Conservation (phyloP, 2,888 invertebrate species). For the Agrochola macilenta region DNA sequence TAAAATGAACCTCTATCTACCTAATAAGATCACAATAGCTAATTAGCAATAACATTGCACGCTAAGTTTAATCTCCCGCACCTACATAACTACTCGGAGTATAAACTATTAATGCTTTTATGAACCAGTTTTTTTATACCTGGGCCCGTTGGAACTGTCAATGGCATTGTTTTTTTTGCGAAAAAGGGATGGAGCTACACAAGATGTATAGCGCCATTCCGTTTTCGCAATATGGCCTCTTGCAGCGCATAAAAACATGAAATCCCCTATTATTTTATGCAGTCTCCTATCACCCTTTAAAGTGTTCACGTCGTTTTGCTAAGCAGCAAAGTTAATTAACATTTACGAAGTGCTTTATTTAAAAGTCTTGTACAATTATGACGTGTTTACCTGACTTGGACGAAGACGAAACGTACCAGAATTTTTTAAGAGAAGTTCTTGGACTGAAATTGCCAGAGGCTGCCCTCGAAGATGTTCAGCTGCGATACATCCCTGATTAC, state of each 20-base stretch:
- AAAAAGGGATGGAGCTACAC: not conserved
- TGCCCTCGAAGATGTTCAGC: not conserved
- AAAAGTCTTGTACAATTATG: not conserved
- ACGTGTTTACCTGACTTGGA: not conserved
- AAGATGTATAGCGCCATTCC: not conserved
- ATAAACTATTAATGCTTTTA: no score
- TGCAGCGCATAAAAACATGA: not conserved
- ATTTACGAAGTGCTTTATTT: not conserved
- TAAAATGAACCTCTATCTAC: not conserved
- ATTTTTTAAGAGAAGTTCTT: not conserved
- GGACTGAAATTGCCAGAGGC: not conserved
- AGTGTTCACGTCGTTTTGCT: not conserved
- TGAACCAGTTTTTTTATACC: not conserved
- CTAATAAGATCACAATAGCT: not conserved
- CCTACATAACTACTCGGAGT: no score
- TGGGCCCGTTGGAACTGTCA: not conserved
- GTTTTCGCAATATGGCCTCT: no score
- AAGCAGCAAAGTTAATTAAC: not conserved
- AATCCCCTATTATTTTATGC: not conserved
- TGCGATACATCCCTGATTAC: constrained; percentile 15
- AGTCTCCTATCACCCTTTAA: not conserved
- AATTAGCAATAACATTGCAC: not conserved
- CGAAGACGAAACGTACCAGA: not conserved
- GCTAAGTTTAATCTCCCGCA: not conserved
- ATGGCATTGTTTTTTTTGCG: not conserved